Conservation (phyloP, 1,140 invertebrate genomes). For the Phenacoccus solenopsis region DNA sequence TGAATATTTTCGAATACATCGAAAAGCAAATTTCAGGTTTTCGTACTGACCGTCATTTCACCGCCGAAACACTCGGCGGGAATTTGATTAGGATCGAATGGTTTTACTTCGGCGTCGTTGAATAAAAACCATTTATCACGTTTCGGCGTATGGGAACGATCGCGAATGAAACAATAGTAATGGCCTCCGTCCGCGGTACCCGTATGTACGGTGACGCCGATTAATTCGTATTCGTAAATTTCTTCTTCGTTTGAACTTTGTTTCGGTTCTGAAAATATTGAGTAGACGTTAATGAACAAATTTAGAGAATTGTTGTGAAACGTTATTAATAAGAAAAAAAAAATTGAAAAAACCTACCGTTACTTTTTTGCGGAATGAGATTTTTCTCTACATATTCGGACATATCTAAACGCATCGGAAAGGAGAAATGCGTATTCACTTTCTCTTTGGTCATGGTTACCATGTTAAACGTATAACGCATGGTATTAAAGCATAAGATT, state of each 20-base stretch:
- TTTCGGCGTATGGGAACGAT: conserved; percentile 48
- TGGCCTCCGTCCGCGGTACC: conserved; percentile 93
- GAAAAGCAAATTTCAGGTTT: neutral
- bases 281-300: neutral
- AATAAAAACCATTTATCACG: conserved; percentile 87
- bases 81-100: conserved; percentile 86
- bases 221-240: conserved; percentile 74
- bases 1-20: conserved; percentile 6
- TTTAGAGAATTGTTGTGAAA: too few species aligned
- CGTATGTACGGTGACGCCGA: conserved; percentile 91
- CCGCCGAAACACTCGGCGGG: conserved; percentile 92
- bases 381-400: conserved; percentile 87
- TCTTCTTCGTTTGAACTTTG: conserved; percentile 34
- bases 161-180: conserved; percentile 92
- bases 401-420: conserved; percentile 85
- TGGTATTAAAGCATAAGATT: conserved; percentile 91
- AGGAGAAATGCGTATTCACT: conserved; percentile 95
- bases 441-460: conserved; percentile 94
- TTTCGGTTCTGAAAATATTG: conserved; percentile 36
- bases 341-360: conserved; percentile 38
- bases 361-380: conserved; percentile 74
- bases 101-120: conserved; percentile 92
- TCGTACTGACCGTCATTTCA: conserved; percentile 68
- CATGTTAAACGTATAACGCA: conserved; percentile 98
- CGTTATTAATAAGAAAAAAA: too few species aligned